Conservation (phyloP, 37 sponge, comb jelly and placozoan species). For the Ephydatia muelleri region DNA sequence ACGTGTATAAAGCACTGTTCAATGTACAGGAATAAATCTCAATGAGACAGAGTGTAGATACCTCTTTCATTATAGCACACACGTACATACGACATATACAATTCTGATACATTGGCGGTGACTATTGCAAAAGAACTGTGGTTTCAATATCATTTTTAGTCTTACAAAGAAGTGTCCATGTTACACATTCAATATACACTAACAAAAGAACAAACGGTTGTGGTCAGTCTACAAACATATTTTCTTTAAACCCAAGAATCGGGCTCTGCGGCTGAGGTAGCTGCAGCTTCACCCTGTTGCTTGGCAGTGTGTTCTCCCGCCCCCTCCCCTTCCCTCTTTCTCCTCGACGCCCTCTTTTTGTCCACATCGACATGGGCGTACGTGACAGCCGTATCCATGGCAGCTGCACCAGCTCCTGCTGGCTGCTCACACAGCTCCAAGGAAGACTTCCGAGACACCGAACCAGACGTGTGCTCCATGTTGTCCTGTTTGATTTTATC, state of each 20-base stretch:
- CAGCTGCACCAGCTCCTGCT: background rate
- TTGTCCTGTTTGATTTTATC: background rate
- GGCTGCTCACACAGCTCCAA: background rate
- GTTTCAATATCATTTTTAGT: background rate
- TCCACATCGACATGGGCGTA: slow-evolving; percentile 22
- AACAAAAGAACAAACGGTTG: too few species aligned
- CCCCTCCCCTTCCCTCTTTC: slow-evolving; percentile 9
- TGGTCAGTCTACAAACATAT: too few species aligned
- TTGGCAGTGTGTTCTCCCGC: background rate
- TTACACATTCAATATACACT: too few species aligned
- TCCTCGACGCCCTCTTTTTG: slow-evolving; percentile 20
- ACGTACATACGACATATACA: background rate
- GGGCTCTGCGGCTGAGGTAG: background rate
- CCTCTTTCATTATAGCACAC: background rate
- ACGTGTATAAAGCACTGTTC: too few species aligned
- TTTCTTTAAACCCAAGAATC: slow-evolving; percentile 18
- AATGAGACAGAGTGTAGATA: too few species aligned
- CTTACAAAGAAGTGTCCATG: background rate
- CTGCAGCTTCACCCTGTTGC: background rate
- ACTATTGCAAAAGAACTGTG: background rate
- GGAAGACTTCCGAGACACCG: background rate
- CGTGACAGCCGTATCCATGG: background rate
- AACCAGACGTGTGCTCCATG: background rate
- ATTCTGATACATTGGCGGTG: background rate
- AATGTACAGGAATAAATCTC: background rate